Percentiles rank a stretch among this genome's conserved stretches.
phyloP scores from a whole-genome alignment of 1,140 invertebrate species.

The Hycleus phaleratus region DNA sequence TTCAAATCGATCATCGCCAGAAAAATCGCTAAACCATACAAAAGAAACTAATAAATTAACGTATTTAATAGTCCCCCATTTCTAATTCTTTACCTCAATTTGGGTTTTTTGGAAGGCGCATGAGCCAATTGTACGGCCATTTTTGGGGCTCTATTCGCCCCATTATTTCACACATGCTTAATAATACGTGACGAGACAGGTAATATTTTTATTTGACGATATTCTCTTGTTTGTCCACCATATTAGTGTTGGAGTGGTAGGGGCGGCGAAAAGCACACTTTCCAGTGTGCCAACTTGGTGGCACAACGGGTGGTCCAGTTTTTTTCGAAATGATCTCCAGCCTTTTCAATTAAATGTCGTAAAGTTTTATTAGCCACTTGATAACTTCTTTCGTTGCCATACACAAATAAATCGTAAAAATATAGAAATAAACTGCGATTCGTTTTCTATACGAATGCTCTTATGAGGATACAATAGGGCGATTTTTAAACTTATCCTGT shows the following conservation, averaged over 20 bases:
- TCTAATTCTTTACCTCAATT: too few species aligned
- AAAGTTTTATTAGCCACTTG: conserved; percentile 1
- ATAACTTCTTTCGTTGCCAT: too few species aligned
- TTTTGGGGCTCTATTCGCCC: neutral
- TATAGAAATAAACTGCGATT: neutral
- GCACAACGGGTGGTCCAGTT: too few species aligned
- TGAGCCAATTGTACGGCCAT: neutral
- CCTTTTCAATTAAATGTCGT: neutral
- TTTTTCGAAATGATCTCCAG: neutral
- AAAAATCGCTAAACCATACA: too few species aligned
- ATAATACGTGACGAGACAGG: neutral
- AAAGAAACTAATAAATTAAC: too few species aligned
- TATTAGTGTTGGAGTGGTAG: neutral
- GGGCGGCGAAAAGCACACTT: neutral
- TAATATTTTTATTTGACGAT: neutral
- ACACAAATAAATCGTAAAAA: neutral
- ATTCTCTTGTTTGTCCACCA: neutral
- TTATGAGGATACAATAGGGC: too few species aligned
- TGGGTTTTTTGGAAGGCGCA: too few species aligned
- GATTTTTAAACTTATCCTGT: too few species aligned
- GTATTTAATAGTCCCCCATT: too few species aligned
- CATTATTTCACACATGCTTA: neutral
- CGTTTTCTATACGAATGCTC: too few species aligned
- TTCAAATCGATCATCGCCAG: neutral
- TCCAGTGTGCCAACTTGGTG: too few species aligned